These are phyloP conservation scores for Ypsolopha sequella DNA, from an alignment of 2,888 invertebrate genomes.

Conservation along the genomic window DNA sequence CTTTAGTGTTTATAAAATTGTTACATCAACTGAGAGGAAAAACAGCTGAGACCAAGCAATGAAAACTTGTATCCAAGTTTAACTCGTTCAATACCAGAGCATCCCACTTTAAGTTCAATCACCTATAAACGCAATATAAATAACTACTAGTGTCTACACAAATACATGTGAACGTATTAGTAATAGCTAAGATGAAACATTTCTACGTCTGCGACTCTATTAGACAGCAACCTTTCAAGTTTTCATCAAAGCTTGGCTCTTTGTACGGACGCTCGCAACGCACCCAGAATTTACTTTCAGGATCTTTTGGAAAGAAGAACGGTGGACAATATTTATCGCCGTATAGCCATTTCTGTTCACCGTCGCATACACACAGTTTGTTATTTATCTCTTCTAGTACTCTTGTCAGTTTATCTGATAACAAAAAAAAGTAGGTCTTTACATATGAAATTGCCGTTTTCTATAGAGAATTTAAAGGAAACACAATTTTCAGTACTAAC, in stretches of 20 bases:
- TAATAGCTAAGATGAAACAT: conserved; percentile 19
- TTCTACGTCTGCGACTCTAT: conserved; percentile 54
- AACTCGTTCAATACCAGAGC: too few species aligned
- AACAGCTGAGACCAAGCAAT: too few species aligned
- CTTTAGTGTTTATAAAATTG: too few species aligned
- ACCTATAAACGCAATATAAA: not conserved
- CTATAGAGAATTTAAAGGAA: too few species aligned
- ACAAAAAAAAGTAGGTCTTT: too few species aligned
- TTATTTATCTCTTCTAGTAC: conserved; percentile 28
- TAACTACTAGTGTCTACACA: not conserved
- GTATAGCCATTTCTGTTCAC: conserved; percentile 17
- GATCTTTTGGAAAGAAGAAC: conserved; percentile 34
- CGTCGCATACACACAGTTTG: conserved; percentile 14
- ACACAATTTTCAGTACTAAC: too few species aligned
- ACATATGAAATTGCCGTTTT: too few species aligned
- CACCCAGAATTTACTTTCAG: conserved; percentile 26
- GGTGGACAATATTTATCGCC: conserved; percentile 26
- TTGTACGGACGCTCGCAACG: conserved; percentile 26
- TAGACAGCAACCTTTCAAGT: conserved; percentile 60
- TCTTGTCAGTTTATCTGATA: conserved; percentile 33
- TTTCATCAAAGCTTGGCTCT: conserved; percentile 49
- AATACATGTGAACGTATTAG: not conserved
- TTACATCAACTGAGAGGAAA: too few species aligned
- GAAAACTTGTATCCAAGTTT: too few species aligned
- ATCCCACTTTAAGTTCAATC: too few species aligned